A percentile compares a stretch with the other conserved stretches of the same genome.
These are phyloP conservation scores for Sebastes alutus DNA, from an alignment of 2,797 vertebrate genomes.

Conservation along the genomic window DNA sequence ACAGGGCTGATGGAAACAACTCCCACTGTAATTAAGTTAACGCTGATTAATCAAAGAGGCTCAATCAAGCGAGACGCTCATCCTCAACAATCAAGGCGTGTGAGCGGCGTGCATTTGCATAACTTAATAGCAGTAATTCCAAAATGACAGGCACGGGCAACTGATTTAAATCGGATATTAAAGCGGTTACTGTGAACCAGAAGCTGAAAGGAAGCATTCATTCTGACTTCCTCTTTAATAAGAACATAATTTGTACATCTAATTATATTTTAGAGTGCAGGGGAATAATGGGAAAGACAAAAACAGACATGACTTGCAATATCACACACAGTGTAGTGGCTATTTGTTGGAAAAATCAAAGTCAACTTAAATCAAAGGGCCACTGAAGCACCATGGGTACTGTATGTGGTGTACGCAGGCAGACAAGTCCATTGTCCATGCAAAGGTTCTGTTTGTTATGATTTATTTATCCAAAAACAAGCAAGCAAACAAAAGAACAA, in stretches of 20 bases:
- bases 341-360: too few relatives aligned
- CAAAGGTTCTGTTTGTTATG: too few relatives aligned
- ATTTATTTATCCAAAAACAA: too few relatives aligned
- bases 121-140: conserved; percentile 18
- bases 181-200: neutral
- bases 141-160: conserved; percentile 3
- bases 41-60: conserved; percentile 54
- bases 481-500: too few relatives aligned
- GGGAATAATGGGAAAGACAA: neutral
- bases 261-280: neutral
- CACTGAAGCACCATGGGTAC: too few relatives aligned
- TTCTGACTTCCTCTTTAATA: conserved; percentile 6
- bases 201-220: neutral
- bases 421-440: too few relatives aligned
- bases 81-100: conserved; percentile 36
- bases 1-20: conserved; percentile 57
- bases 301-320: neutral
- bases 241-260: neutral
- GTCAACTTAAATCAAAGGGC: too few relatives aligned
- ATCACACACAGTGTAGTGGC: neutral
- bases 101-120: conserved; percentile 40
- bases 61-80: conserved; percentile 46
- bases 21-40: conserved; percentile 65
- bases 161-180: conserved; percentile 5
- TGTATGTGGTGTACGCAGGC: too few relatives aligned